Evolutionary conservation across 2,113 vertebrate genomes (phyloP).

Genomic region (Lutjanus erythropterus): DNA sequence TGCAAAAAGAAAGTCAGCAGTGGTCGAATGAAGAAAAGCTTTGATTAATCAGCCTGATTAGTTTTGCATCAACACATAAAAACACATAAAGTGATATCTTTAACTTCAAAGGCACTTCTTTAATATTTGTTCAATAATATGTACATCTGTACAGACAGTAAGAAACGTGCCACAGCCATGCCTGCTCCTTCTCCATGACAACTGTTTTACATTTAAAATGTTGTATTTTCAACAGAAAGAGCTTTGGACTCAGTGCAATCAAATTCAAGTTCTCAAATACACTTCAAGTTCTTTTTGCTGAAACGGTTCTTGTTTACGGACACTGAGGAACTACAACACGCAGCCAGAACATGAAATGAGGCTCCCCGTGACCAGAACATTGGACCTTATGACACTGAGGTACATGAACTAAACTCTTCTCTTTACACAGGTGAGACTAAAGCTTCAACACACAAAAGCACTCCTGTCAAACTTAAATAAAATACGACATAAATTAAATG

Average conservation of each 20-base stretch:
- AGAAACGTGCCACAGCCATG: conserved; percentile 82
- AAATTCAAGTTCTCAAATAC: conserved; percentile 91
- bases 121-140: conserved; percentile 90
- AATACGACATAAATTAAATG: conserved; percentile 29
- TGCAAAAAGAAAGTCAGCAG: neutral
- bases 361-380: neutral
- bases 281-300: conserved; percentile 75
- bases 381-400: neutral
- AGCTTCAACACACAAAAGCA: conserved; percentile 17
- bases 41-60: conserved; percentile 75
- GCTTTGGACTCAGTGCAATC: conserved; percentile 71
- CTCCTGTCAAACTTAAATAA: conserved; percentile 32
- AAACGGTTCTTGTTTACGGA: conserved; percentile 74
- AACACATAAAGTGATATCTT: conserved; percentile 81
- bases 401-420: neutral
- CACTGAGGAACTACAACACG: neutral
- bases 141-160: conserved; percentile 97
- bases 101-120: conserved; percentile 93
- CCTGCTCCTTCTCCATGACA: conserved; percentile 82
- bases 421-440: neutral
- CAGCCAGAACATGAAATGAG: neutral
- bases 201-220: conserved; percentile 87
- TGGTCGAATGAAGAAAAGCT: neutral
- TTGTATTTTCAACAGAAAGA: conserved; percentile 59
- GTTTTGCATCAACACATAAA: conserved; percentile 76